A percentile compares a stretch with the other conserved stretches of the same genome.
Conservation (phyloP, 1,140 invertebrate species). For the Cydia splendana region DNA sequence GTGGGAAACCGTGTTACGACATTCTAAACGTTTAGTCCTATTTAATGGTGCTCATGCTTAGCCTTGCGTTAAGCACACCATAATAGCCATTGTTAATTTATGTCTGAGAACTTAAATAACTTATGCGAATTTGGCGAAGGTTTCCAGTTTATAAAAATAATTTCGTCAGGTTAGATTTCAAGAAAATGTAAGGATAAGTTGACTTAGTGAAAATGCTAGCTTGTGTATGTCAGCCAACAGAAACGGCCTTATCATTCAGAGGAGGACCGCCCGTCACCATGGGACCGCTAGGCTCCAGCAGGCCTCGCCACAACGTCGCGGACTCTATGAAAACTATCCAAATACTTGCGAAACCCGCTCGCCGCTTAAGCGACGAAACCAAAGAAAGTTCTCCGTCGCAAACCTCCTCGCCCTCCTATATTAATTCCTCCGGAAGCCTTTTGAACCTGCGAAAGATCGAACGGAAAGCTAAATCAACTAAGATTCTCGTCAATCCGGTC, state of each 20-base stretch:
- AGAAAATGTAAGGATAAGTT: conserved; percentile 63
- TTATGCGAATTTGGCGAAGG: background rate
- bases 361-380: conserved; percentile 52
- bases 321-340: conserved; percentile 65
- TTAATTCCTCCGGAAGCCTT: conserved; percentile 61
- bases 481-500: conserved; percentile 74
- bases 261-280: conserved; percentile 73
- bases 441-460: conserved; percentile 75
- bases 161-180: conserved; percentile 43
- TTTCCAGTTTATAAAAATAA: background rate
- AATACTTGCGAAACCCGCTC: conserved; percentile 56
- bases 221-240: conserved; percentile 82
- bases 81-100: conserved; percentile 22
- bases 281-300: conserved; percentile 70
- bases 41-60: conserved; percentile 22
- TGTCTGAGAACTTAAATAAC: conserved; percentile 6
- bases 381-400: conserved; percentile 62
- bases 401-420: conserved; percentile 60
- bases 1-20: conserved; percentile 28
- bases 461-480: conserved; percentile 72
- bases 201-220: conserved; percentile 79
- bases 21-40: conserved; percentile 18
- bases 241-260: conserved; percentile 77
- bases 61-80: conserved; percentile 11
- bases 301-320: conserved; percentile 53